Evolutionary conservation across 2,797 vertebrate species (phyloP), one percentile per base, ranked within the genome.

Genomic region (Danio kyathit): DNA sequence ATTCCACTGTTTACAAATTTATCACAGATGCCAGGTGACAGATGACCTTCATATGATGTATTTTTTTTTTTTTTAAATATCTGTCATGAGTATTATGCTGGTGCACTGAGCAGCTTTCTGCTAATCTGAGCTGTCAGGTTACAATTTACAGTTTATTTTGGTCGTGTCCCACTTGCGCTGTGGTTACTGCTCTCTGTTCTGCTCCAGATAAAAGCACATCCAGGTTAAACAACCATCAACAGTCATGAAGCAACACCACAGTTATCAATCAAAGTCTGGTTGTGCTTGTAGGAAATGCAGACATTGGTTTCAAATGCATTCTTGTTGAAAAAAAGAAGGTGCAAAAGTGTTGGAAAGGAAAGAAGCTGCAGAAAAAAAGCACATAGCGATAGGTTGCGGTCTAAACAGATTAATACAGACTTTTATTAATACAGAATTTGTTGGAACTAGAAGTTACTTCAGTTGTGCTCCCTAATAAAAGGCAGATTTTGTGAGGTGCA

Each of bases 151-250:
- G 70, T 65, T 60, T 54, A 67, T 56, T 66, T 67, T 6, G 12
- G 14, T 56, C 44, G 21, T 82, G 60, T 67, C 48, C 75, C 74
- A 82, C 13, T 71, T 72, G 43, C 49, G 40, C 44, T 63, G 19
- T 52, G 48, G 41, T 17, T 70, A 48, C 40, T 64, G 7, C 54
- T 43, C 19, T 76, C 40, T 64, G 7, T 49, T 43, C 19, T 76
- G 60, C 38, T 19, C 60, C 38, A 65, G n/a, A 76, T 65, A 76
- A 43, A 17, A 4, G 74, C 17, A 76, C 12, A 8, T 76, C 49
- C 40, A 76, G 41, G 7, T 21, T 5, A 57, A 21, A 9, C 6
- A 40, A 57, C 54, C 5, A 14, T 59, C 54, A 73, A 43, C 54
- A 61, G n/a, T 40, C 29, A 40, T 21, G 49, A 76, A 82, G 65